Percentiles rank a stretch among this genome's conserved stretches.
Conservation (phyloP, 2,888 invertebrate genomes). For the Philereme transversata region DNA sequence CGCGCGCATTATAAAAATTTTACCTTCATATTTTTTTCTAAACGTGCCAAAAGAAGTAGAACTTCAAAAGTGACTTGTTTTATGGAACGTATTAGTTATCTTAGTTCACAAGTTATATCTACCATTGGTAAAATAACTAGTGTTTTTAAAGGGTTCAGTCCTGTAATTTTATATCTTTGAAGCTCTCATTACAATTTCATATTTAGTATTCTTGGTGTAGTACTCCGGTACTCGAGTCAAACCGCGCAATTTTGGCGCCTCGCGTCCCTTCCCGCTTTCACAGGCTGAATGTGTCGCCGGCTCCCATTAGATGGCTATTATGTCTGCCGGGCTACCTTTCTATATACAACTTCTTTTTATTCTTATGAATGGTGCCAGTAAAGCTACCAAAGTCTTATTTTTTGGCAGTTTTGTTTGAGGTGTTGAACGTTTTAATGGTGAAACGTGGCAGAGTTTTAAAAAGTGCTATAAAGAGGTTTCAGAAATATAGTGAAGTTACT, state of each 20-base stretch:
- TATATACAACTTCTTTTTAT: conserved; percentile 36
- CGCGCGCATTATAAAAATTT: too few species aligned
- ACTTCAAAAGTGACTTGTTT: too few species aligned
- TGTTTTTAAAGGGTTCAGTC: too few species aligned
- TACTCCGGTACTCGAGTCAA: conserved; percentile 33
- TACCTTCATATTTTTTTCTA: too few species aligned
- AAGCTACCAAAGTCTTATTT: conserved; percentile 40
- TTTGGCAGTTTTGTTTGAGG: conserved; percentile 39
- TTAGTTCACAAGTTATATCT: too few species aligned
- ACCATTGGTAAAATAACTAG: too few species aligned
- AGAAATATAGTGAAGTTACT: too few species aligned
- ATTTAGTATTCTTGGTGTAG: conserved; percentile 17
- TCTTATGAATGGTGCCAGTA: conserved; percentile 42
- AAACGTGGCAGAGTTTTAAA: neutral
- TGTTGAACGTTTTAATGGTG: conserved; percentile 14
- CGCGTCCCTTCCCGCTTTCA: conserved; percentile 52
- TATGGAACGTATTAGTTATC: too few species aligned
- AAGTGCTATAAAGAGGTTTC: neutral
- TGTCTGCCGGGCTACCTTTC: conserved; percentile 56
- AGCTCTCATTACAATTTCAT: conserved; percentile 1
- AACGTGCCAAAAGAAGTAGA: too few species aligned
- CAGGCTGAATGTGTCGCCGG: conserved; percentile 63
- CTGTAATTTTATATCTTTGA: too few species aligned
- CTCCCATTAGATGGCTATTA: conserved; percentile 77
- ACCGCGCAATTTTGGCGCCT: conserved; percentile 51